Evolutionary conservation across 2,797 vertebrate genomes (phyloP), one percentile per base, ranked within the genome.

Genomic region (Crenuchus spilurus): DNA sequence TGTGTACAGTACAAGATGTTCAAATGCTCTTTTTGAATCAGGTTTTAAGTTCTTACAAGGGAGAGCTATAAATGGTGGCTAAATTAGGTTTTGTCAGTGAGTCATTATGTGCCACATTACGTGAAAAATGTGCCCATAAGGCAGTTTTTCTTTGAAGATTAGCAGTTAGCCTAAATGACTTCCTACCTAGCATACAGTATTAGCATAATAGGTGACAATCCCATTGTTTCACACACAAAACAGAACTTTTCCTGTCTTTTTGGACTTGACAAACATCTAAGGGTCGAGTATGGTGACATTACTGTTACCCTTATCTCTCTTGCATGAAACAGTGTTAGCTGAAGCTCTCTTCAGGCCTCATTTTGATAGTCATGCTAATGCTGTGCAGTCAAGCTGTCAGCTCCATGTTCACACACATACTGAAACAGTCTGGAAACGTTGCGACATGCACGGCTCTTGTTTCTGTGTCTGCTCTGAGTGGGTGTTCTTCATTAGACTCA

Each of bases 1-100:
- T 60, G 35, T 20, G 72, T 51, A 42, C 30, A 49, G 33, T 51
- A 42, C 30, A 49, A 28, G 42, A 1, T 58, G 42, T 57, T 39
- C 22, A 51, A 2, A n/a, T n/a, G 28, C 16, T 55, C 1, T 6
- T 30, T 7, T 51, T 24, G 24, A 49, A 49, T 28, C 14, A 14
- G 26, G 14, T 4, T 30, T 54, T 20, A 30, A 13, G 51, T 54
- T 54, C 11, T 52, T 26, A 28, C 28, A 26, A 31, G 16, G 18
- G 4, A 4, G 28, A 14, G 54, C 6, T 16, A n/a, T 62, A n/a
- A 31, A 31, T 55, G 7, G 4, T 42, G 3, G 4, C 3, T 61
- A 61, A 20, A 61, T 13, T 5, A 0, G 1, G 10, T 16, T 39
- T 37, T 60, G 33, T 35, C 55, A 60, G n/a, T n/a, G n/a, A n/a